Evolutionary conservation across 2,888 invertebrate species (phyloP).

Genomic region (Habroteleia sp.): DNA sequence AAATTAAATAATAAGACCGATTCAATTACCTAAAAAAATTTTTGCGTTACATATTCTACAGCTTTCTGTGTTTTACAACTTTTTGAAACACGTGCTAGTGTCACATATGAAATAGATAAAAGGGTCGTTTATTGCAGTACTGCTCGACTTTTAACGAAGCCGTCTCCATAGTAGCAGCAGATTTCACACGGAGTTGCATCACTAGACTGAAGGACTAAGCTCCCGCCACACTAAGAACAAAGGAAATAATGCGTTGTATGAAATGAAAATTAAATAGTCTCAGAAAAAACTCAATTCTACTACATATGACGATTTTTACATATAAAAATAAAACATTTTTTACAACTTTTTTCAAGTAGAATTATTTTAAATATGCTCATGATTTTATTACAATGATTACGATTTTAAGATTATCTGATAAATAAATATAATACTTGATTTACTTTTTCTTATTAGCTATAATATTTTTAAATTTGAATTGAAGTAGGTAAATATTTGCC

Average conservation of each 20-base stretch:
- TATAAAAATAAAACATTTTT: too few species aligned
- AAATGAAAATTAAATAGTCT: conserved; percentile 58
- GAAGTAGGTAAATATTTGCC: too few species aligned
- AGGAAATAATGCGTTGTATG: conserved; percentile 54
- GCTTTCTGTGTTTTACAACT: conserved; percentile 29
- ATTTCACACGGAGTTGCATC: conserved; percentile 55
- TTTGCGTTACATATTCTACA: conserved; percentile 2
- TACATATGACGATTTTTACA: too few species aligned
- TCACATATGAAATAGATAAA: conserved; percentile 52
- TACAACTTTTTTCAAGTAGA: too few species aligned
- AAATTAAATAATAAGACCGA: too few species aligned
- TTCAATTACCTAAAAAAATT: not conserved
- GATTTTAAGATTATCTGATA: too few species aligned
- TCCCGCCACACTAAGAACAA: conserved; percentile 44
- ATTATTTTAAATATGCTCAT: too few species aligned
- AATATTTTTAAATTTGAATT: too few species aligned
- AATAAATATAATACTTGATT: too few species aligned
- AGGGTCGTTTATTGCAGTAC: conserved; percentile 38
- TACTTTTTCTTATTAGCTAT: too few species aligned
- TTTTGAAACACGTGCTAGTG: conserved; percentile 7
- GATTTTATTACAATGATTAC: too few species aligned
- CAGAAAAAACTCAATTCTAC: conserved; percentile 40
- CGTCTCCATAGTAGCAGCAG: conserved; percentile 55
- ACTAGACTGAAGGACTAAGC: conserved; percentile 47
- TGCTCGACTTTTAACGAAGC: conserved; percentile 57